Conservation (phyloP, 2,113 vertebrate species). For the Carettochelys insculpta region DNA sequence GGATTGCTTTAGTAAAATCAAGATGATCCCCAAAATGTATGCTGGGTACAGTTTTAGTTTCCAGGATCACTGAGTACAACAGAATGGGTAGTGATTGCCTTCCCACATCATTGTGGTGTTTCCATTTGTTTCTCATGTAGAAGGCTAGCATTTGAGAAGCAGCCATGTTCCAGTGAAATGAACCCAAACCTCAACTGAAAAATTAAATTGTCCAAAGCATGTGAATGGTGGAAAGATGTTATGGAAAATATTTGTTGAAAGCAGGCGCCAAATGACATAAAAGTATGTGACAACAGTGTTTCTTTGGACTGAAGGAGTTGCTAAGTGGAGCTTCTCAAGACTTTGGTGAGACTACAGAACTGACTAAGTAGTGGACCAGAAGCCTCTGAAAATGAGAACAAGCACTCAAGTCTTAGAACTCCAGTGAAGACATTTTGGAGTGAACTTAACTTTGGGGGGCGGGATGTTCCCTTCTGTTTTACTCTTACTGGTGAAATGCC, state of each 20-base stretch:
- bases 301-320: neutral
- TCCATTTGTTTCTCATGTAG: neutral
- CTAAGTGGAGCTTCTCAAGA: neutral
- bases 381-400: neutral
- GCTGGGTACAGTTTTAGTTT: neutral
- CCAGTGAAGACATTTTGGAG: neutral
- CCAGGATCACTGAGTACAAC: neutral
- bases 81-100: neutral
- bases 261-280: neutral
- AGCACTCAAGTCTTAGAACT: neutral
- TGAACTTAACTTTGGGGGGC: neutral
- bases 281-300: neutral
- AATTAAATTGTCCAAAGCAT: neutral
- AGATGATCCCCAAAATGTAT: neutral
- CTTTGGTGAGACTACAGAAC: neutral
- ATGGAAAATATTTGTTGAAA: conserved; percentile 2
- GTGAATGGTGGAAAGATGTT: neutral
- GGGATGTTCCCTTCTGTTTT: neutral
- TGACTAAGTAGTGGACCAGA: conserved; percentile 17
- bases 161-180: neutral
- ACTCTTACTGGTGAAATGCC: neutral
- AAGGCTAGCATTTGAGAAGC: neutral
- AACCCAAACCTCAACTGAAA: neutral
- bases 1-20: neutral
- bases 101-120: neutral